Evolutionary conservation across 2,888 invertebrate genomes (phyloP).

Genomic region (Melieria omissa): DNA sequence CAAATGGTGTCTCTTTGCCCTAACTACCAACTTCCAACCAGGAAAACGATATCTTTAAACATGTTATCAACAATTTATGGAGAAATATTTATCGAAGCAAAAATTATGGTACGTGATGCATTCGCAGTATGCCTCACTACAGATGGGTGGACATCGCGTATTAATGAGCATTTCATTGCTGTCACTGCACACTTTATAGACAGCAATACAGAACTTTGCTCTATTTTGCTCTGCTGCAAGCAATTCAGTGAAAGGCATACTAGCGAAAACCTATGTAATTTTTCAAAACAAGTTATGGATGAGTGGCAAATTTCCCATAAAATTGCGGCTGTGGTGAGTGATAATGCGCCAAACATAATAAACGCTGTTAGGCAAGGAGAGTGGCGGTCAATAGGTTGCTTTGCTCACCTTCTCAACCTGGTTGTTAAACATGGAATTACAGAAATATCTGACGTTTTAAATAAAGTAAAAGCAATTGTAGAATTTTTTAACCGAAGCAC

Average conservation of each 20-base stretch:
- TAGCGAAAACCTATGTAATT: constrained; percentile 20
- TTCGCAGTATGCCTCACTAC: too few species aligned
- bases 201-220: constrained; percentile 4
- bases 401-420: constrained; percentile 31
- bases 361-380: constrained; percentile 22
- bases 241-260: constrained; percentile 12
- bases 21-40: not conserved
- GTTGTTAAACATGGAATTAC: constrained; percentile 26
- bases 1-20: not conserved
- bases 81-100: too few species aligned
- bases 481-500: too few species aligned
- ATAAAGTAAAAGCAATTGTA: too few species aligned
- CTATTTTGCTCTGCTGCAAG: constrained; percentile 10
- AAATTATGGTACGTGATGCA: too few species aligned
- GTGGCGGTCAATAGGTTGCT: constrained; percentile 36
- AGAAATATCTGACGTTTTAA: constrained; percentile 30
- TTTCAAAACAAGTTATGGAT: constrained; percentile 8
- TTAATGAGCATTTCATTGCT: too few species aligned
- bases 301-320: constrained; percentile 38
- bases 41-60: constrained; percentile 1
- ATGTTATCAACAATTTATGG: too few species aligned
- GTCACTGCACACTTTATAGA: constrained; percentile 21
- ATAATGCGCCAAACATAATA: constrained; percentile 35
- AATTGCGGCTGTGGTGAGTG: constrained; percentile 24
- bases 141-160: too few species aligned